Percentiles rank a stretch among this genome's conserved stretches.
phyloP scores from a whole-genome alignment of 2,797 vertebrate genomes.

The Antrozous pallidus region DNA sequence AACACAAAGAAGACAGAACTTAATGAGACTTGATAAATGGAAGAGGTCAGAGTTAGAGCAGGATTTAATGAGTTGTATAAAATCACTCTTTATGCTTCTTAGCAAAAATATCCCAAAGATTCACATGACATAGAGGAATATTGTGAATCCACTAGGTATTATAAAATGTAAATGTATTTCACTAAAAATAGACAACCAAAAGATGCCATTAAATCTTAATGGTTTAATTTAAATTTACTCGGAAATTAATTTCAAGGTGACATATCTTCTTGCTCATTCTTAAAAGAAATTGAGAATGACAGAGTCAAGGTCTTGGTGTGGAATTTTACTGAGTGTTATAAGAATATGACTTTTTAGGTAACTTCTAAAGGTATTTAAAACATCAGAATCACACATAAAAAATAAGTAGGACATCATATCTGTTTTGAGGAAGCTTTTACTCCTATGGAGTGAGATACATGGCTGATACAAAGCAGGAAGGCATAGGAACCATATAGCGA shows the following conservation, averaged over 20 bases:
- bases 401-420: background rate
- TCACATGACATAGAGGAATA: background rate
- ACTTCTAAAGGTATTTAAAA: background rate
- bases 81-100: background rate
- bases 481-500: background rate
- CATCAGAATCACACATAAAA: background rate
- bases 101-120: background rate
- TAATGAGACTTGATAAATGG: background rate
- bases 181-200: conserved; percentile 6
- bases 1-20: background rate
- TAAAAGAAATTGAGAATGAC: background rate
- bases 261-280: background rate
- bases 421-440: background rate
- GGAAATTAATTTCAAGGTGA: conserved; percentile 46
- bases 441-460: background rate
- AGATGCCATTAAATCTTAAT: background rate
- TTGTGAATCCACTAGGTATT: background rate
- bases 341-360: background rate
- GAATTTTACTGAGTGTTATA: background rate
- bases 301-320: background rate
- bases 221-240: conserved; percentile 24
- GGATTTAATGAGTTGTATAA: background rate
- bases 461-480: background rate
- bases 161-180: conserved; percentile 22
- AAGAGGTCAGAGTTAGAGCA: background rate